These are phyloP conservation scores for Pilophorus perplexus DNA, from an alignment of 2,888 invertebrate genomes.

Conservation along the genomic window DNA sequence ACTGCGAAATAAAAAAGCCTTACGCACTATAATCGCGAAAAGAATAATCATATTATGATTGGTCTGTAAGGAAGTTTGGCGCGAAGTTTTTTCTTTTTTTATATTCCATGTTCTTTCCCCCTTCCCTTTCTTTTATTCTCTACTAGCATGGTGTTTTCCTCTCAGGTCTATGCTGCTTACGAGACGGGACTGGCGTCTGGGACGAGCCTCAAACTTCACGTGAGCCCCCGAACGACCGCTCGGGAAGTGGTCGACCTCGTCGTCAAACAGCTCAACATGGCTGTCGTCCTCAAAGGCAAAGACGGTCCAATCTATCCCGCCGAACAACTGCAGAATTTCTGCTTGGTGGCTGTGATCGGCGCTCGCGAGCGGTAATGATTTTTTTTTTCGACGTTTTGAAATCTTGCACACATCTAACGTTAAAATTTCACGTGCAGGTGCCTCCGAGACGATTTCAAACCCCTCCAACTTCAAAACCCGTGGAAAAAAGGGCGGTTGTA, in stretches of 20 bases:
- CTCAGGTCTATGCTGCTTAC: conserved; percentile 91
- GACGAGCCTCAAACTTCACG: conserved; percentile 89
- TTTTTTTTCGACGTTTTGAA: not conserved
- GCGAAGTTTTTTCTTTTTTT: no score
- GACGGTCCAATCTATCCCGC: conserved; percentile 81
- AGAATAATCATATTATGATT: no score
- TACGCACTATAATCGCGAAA: no score
- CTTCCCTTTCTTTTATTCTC: no score
- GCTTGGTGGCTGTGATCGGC: conserved; percentile 92
- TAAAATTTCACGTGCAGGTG: conserved; percentile 57
- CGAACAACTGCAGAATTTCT: conserved; percentile 83
- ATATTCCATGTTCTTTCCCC: no score
- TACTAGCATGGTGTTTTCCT: no score
- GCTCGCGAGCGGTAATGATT: conserved; percentile 70
- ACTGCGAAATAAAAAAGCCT: no score
- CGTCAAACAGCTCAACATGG: conserved; percentile 93
- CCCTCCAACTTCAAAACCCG: conserved; percentile 88
- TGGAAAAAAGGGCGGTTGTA: conserved; percentile 93
- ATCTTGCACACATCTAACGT: no score
- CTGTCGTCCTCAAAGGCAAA: conserved; percentile 80
- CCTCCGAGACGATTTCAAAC: conserved; percentile 89
- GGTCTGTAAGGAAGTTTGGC: no score
- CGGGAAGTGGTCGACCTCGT: conserved; percentile 94
- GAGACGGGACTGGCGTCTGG: conserved; percentile 91
- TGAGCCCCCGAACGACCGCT: conserved; percentile 88